Conservation (phyloP, 2,113 vertebrate species). For the Psittacula cyanocephala region DNA sequence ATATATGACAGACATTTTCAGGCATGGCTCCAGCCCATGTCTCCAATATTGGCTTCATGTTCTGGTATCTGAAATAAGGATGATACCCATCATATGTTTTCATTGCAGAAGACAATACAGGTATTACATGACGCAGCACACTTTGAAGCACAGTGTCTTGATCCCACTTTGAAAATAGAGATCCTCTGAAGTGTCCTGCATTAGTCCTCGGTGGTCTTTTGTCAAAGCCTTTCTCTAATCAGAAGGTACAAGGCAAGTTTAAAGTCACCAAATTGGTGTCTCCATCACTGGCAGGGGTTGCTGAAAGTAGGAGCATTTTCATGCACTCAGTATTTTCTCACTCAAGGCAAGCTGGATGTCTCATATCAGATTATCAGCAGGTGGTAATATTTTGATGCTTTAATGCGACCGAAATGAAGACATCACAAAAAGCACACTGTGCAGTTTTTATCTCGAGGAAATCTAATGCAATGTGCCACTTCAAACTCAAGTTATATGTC, state of each 20-base stretch:
- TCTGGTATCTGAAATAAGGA: background rate
- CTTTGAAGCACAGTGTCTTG: background rate
- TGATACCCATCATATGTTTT: background rate
- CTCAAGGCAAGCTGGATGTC: background rate
- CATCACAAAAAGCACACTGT: background rate
- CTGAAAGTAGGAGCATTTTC: background rate
- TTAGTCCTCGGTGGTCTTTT: background rate
- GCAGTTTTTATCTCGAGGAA: background rate
- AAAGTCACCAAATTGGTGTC: background rate
- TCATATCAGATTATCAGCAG: constrained; percentile 15
- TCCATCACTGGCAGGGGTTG: background rate
- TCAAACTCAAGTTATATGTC: background rate
- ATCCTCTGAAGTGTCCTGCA: background rate
- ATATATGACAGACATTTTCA: fast-evolving
- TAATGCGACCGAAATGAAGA: constrained; percentile 9
- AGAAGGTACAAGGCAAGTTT: background rate
- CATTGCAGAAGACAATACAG: background rate
- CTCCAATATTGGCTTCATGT: background rate
- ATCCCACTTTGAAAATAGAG: background rate
- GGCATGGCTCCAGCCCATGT: background rate
- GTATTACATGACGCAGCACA: background rate
- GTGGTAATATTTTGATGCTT: background rate
- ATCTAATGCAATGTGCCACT: background rate
- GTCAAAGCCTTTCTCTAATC: background rate
- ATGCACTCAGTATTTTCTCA: background rate